Percentiles rank a stretch among this genome's conserved stretches.
phyloP scores from a whole-genome alignment of 2,888 invertebrate genomes.

The Anagyrus pseudococci region DNA sequence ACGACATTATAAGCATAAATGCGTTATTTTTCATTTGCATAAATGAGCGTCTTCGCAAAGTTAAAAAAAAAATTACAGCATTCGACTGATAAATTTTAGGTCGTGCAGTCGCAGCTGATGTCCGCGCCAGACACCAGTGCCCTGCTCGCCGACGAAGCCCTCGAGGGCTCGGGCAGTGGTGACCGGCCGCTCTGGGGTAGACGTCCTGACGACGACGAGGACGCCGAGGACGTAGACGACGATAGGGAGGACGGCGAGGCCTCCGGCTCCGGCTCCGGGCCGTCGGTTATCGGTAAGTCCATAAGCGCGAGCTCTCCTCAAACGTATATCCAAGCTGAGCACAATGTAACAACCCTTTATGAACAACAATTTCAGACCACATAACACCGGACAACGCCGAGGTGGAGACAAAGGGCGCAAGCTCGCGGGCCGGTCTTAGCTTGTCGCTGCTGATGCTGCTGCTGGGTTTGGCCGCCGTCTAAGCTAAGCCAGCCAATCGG shows the following conservation, averaged over 20 bases:
- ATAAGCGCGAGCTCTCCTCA: neutral
- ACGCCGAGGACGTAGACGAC: constrained; percentile 45
- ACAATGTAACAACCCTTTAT: neutral
- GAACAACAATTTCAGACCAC: constrained; percentile 6
- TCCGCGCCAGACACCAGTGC: constrained; percentile 54
- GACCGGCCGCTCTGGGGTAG: constrained; percentile 47
- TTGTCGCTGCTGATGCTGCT: neutral
- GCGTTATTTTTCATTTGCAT: neutral
- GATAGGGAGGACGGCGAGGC: constrained; percentile 46
- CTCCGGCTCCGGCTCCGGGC: constrained; percentile 54
- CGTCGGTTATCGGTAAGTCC: constrained; percentile 46
- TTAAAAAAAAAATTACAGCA: too few relatives aligned
- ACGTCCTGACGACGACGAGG: constrained; percentile 38
- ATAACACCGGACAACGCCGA: neutral
- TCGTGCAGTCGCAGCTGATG: constrained; percentile 56
- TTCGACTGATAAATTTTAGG: constrained; percentile 44
- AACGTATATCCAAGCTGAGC: too few relatives aligned
- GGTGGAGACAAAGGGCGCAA: constrained; percentile 7
- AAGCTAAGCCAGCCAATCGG: neutral
- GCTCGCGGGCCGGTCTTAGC: neutral
- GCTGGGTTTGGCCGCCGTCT: neutral
- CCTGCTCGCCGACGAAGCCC: constrained; percentile 55
- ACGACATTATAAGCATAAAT: too few relatives aligned
- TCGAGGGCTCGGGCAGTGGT: constrained; percentile 59
- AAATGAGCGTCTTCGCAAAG: neutral